Base-by-base conservation (phyloP, 2,113 vertebrate genomes). In the Xiphophorus hellerii region DNA sequence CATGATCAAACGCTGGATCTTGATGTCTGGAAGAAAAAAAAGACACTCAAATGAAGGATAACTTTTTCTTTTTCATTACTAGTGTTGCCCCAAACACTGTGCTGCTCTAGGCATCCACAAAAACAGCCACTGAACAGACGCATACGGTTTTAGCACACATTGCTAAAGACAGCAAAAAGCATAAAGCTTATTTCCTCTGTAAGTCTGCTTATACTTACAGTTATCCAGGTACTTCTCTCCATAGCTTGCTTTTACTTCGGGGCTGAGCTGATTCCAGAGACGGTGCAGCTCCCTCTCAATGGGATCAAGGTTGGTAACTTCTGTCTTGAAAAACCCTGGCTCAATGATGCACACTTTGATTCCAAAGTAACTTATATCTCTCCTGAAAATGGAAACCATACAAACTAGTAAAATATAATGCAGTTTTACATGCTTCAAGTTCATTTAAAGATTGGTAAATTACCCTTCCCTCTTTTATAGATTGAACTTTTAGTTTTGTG, bases 271-370 rank as follows among this genome's bases (percentile, higher is more conserved):
- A 39, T 94, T 91, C 97, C 97, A 99, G 77, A 96, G 93, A 51
- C 94, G 93, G 48, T 92, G 91, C 82, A 98, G 93, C 1, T 95
- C 77, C 0, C 66, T 89, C 88, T 97, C 97, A 0, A 98, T 62
- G 48, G 88, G 78, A 0, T 94, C 94, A 25, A 96, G 89, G 75
- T 85, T 94, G 2, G 97, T 98, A 80, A 95, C 92, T 0, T 95
- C 93, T 0, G 97, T 98, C 92, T 92, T 95, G 90, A 99, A 98
- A 90, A 98, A 98, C 0, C 97, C 97, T 0, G 97, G 97, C 84
- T 98, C 97, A 72, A 99, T 95, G 28, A 98, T 96, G 90, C 95
- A 96, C 14, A 98, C 97, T 2, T 89, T 95, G 17, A 98, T 83
- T 54, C 97, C 97, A 30, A 97, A 99, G 87, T 95, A 94, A 84